Base-by-base conservation (phyloP, 2,113 vertebrate genomes). In the Pao palembangensis region DNA sequence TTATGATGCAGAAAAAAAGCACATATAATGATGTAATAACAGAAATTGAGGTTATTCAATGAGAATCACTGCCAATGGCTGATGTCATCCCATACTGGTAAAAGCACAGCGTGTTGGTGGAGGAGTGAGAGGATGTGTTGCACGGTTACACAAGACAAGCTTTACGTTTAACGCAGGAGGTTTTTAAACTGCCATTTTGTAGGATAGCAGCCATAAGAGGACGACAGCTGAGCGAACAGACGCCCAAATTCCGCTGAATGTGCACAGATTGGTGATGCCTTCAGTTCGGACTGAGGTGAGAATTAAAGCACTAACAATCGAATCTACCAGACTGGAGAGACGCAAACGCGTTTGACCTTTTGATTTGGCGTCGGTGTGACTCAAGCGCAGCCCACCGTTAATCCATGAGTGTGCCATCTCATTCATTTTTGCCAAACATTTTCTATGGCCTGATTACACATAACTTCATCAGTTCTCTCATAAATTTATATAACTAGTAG, bases 141-240 rank as follows among this genome's bases (percentile, higher is more conserved):
- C 69, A 63, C 43, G 43, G 4, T 20, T 52, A 52, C 59, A 55
- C 0, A 44, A 23, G 73, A 65, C 58, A 65, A 73, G 73, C 58
- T 69, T 23, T 8, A 41, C 61, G 58, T 71, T 58, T 49, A 57
- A 62, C 21, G 74, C 51, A 52, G 7, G 48, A 21, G 12, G 44
- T 72, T 67, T 67, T 46, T 57, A 80, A 82, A 87, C 90, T 92
- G 90, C 90, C 89, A 88, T 88, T 84, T 87, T 82, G 67, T 90
- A 92, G 90, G 90, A 92, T 88, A 91, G 90, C 86, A 92, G 90
- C 90, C 90, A 92, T 92, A 87, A 21, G 38, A 74, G 80, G 75
- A 80, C 75, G 75, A 80, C 65, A 64, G 69, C 57, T 71, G 46
- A 72, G 54, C 44, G 64, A 44, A 38, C 25, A 75, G 74, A 83